Evolutionary conservation across 37 sponge, comb jelly and placozoan species (phyloP).

Genomic region (Halisarca cf. caerulea): DNA sequence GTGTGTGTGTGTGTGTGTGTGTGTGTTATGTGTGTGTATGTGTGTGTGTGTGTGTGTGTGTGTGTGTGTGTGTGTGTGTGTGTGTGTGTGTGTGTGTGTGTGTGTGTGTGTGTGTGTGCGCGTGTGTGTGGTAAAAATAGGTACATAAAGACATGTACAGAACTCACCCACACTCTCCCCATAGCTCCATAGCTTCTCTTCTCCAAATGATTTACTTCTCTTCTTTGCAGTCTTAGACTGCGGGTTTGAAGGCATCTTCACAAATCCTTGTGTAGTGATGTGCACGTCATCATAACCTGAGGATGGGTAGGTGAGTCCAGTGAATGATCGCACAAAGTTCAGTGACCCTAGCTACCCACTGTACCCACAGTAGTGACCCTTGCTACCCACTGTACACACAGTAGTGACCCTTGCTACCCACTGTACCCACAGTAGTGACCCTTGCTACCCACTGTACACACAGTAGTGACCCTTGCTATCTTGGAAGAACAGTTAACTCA

Average conservation of each 20-base stretch:
- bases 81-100: too few species aligned
- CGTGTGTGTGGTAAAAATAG: too few species aligned
- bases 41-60: too few species aligned
- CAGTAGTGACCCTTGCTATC: neutral
- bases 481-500: neutral
- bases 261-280: constrained; percentile 22
- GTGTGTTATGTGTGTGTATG: too few species aligned
- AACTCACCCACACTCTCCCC: constrained; percentile 25
- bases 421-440: neutral
- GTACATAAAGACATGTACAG: too few species aligned
- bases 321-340: neutral
- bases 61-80: too few species aligned
- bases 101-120: too few species aligned
- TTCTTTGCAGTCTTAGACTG: neutral
- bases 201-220: neutral
- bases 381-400: neutral
- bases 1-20: too few species aligned
- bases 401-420: neutral
- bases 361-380: neutral
- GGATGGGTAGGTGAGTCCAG: neutral
- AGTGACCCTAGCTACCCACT: neutral
- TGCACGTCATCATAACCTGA: constrained; percentile 1
- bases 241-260: neutral
- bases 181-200: constrained; percentile 20
- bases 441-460: neutral